Evolutionary conservation across 2,888 invertebrate genomes (phyloP).

Genomic region (Polydrusus cervinus): DNA sequence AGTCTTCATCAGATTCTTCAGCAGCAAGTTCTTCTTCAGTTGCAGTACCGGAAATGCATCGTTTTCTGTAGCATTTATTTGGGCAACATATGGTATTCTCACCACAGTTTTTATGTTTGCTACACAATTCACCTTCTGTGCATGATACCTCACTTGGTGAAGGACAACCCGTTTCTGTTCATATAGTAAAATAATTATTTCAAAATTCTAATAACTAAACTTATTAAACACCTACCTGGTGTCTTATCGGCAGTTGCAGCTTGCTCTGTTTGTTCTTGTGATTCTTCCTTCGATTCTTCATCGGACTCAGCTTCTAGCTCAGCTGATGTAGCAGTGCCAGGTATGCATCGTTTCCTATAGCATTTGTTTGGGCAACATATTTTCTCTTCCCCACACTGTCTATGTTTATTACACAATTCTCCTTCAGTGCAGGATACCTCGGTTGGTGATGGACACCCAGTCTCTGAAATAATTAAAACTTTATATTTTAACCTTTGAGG

Average conservation of each 20-base stretch:
- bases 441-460: slow-evolving; percentile 49
- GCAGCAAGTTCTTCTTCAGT: slow-evolving; percentile 46
- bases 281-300: slow-evolving; percentile 43
- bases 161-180: slow-evolving; percentile 52
- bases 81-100: slow-evolving; percentile 51
- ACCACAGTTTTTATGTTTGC: slow-evolving; percentile 51
- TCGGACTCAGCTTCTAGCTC: slow-evolving; percentile 52
- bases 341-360: slow-evolving; percentile 51
- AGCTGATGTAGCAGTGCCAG: slow-evolving; percentile 50
- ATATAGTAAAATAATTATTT: neutral
- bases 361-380: slow-evolving; percentile 56
- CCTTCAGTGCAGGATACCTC: slow-evolving; percentile 53
- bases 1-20: slow-evolving; percentile 47
- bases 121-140: slow-evolving; percentile 46
- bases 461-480: slow-evolving; percentile 32
- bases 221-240: slow-evolving; percentile 17
- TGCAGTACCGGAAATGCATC: slow-evolving; percentile 49
- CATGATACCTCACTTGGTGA: slow-evolving; percentile 42
- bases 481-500: neutral
- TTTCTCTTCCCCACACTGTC: slow-evolving; percentile 47
- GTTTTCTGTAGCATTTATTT: slow-evolving; percentile 54
- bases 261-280: slow-evolving; percentile 9
- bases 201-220: neutral
- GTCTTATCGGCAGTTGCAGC: slow-evolving; percentile 4
- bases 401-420: slow-evolving; percentile 50